Conservation (phyloP, 2,797 vertebrate species). For the Coregonus sp. region DNA sequence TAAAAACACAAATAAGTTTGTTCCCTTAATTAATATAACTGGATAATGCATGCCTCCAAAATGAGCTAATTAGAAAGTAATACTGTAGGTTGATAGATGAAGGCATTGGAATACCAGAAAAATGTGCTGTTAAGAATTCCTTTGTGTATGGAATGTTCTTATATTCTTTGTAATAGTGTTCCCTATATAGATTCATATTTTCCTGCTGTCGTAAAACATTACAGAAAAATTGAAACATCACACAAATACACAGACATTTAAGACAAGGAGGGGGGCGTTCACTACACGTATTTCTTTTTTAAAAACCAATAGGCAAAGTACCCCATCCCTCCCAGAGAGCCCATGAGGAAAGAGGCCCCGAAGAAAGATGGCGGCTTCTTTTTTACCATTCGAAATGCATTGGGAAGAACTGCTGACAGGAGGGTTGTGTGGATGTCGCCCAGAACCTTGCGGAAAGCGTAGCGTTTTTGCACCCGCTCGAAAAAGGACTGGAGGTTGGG, state of each 20-base stretch:
- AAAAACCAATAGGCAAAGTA: slow-evolving; percentile 99
- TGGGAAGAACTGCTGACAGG: slow-evolving; percentile 95
- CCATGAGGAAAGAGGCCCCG: slow-evolving; percentile 98
- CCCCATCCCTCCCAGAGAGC: slow-evolving; percentile 98
- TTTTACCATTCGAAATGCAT: slow-evolving; percentile 98
- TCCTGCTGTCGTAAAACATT: slow-evolving; percentile 84
- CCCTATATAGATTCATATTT: slow-evolving; percentile 84
- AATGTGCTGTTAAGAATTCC: slow-evolving; percentile 84
- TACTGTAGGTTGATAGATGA: slow-evolving; percentile 42
- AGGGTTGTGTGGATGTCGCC: slow-evolving; percentile 98
- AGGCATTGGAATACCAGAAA: slow-evolving; percentile 80
- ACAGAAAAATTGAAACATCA: slow-evolving; percentile 89
- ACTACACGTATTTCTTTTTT: slow-evolving; percentile 99
- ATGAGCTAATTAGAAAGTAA: slow-evolving; percentile 36
- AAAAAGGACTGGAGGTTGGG: slow-evolving; percentile 97
- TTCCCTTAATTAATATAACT: slow-evolving; percentile 19
- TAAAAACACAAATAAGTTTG: slow-evolving; percentile 1
- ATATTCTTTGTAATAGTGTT: slow-evolving; percentile 83
- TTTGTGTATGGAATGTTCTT: slow-evolving; percentile 89
- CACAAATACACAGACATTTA: slow-evolving; percentile 92
- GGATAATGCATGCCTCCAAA: slow-evolving; percentile 54
- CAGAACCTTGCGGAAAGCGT: slow-evolving; percentile 96
- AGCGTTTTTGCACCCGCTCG: slow-evolving; percentile 96
- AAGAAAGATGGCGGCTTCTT: slow-evolving; percentile 99
- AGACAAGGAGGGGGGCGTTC: slow-evolving; percentile 74